Base-by-base conservation (phyloP, 2,888 invertebrate species). In the Scaeva pyrastri region DNA sequence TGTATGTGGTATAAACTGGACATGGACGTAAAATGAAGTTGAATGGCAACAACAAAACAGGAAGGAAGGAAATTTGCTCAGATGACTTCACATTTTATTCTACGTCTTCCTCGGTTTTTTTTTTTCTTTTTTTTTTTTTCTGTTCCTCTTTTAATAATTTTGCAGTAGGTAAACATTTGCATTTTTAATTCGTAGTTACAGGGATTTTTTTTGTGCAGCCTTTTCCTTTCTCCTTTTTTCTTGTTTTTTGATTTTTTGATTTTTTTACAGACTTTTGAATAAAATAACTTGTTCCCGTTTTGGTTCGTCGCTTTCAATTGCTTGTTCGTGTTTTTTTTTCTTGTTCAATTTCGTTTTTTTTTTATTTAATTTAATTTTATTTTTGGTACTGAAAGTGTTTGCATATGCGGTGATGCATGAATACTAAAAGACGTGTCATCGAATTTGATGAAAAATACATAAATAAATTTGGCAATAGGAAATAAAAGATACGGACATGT, bases 1-100 rank as follows among this genome's bases (percentile, higher is more conserved):
- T 16, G 12, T n/a, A 10, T 16, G 36, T 58, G 26, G 39, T 19
- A 48, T 10, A 16, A 45, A n/a, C 1, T 26, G 12, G 19, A 8
- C 19, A 50, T 31, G 14, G 19, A 36, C 2, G 21, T 8, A 21
- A 36, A 58, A 14, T 19, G 55, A 70, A 56, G 45, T 52, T 83
- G 64, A 64, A 71, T 77, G 8, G 5, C 31, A 31, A 31, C 52
- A 60, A 56, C 70, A 60, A 31, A 4, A 74, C 86, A 77, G 86
- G 86, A 86, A 86, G 86, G 86, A 86, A 86, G 86, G 86, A 86
- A 86, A 86, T 86, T 58, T 73, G 71, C 71, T 74, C 64, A 71
- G 81, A 74, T 86, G 81, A 71, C 39, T 86, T 64, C 77, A 64
- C 70, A 75, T 58, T 62, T 68, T 39, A 58, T 83, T 52, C 66